phyloP scores from a whole-genome alignment of 2,113 vertebrate genomes.

The Elaphurus davidianus region DNA sequence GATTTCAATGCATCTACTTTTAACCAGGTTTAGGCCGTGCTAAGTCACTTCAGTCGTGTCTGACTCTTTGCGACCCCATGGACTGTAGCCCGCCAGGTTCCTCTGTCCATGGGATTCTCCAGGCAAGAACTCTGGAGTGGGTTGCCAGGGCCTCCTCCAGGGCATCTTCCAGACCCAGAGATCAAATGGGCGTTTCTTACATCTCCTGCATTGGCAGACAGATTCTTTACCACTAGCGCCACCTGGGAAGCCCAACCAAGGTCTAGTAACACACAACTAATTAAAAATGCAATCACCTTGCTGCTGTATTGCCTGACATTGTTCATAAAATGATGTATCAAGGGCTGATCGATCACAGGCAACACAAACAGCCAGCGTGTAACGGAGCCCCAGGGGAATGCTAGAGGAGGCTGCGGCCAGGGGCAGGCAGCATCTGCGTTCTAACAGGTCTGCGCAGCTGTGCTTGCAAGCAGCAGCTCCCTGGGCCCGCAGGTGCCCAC shows the following conservation, averaged over 20 bases:
- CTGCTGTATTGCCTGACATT: too few species aligned
- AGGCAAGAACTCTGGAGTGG: neutral
- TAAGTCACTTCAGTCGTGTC: neutral
- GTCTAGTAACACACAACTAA: neutral
- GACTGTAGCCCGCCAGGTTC: neutral
- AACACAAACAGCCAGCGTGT: neutral
- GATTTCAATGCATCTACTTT: neutral
- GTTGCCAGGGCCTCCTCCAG: neutral
- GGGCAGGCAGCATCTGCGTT: fast-evolving
- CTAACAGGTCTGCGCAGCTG: fast-evolving
- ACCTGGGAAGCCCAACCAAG: neutral
- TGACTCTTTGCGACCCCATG: neutral
- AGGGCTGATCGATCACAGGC: neutral
- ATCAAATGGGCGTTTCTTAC: fast-evolving
- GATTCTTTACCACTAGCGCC: neutral
- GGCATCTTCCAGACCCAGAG: neutral
- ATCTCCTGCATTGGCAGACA: neutral
- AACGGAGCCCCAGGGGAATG: neutral
- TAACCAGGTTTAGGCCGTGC: neutral
- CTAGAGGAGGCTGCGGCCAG: neutral
- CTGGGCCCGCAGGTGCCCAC: fast-evolving
- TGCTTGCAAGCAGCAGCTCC: neutral
- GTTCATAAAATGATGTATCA: neutral
- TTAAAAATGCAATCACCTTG: neutral
- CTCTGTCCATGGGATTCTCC: neutral